Percentiles rank a stretch among this genome's conserved stretches.
Evolutionary conservation across 1,140 invertebrate species (phyloP).

Genomic region (Cydia strobilella): DNA sequence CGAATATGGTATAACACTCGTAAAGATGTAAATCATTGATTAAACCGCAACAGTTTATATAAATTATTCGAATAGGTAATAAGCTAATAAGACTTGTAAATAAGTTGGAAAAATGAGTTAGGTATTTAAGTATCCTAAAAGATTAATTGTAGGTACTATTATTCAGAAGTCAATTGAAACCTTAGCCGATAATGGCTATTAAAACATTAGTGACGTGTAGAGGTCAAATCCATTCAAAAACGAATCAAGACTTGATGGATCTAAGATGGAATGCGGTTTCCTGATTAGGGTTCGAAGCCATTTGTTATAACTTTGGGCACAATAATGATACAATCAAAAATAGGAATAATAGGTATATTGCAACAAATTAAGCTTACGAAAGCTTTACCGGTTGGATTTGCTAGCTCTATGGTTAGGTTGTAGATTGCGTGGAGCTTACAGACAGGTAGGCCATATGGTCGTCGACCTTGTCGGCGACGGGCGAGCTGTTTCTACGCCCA

Average conservation of each 20-base stretch:
- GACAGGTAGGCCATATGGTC: constrained; percentile 56
- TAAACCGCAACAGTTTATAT: neutral
- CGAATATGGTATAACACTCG: constrained; percentile 2
- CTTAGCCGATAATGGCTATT: neutral
- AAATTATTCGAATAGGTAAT: too few relatives aligned
- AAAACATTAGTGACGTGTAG: neutral
- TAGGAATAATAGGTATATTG: neutral
- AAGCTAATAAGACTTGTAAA: neutral
- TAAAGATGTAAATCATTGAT: constrained; percentile 1
- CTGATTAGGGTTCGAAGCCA: neutral
- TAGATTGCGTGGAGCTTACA: constrained; percentile 40
- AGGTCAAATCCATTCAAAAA: constrained; percentile 9
- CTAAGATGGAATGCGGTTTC: constrained; percentile 8
- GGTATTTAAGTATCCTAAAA: neutral
- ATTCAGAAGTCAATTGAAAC: too few relatives aligned
- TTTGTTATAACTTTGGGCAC: neutral
- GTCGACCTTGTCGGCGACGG: constrained; percentile 53
- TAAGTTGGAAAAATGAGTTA: neutral
- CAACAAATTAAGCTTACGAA: neutral
- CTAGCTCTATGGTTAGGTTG: constrained; percentile 26
- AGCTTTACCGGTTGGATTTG: constrained; percentile 5
- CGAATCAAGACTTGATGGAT: neutral
- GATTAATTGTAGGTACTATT: neutral
- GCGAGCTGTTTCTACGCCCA: constrained; percentile 50
- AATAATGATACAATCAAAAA: neutral